Percentiles rank a stretch among this genome's conserved stretches.
Evolutionary conservation across 2,888 invertebrate species (phyloP).

Genomic region (Heliconius aoede): DNA sequence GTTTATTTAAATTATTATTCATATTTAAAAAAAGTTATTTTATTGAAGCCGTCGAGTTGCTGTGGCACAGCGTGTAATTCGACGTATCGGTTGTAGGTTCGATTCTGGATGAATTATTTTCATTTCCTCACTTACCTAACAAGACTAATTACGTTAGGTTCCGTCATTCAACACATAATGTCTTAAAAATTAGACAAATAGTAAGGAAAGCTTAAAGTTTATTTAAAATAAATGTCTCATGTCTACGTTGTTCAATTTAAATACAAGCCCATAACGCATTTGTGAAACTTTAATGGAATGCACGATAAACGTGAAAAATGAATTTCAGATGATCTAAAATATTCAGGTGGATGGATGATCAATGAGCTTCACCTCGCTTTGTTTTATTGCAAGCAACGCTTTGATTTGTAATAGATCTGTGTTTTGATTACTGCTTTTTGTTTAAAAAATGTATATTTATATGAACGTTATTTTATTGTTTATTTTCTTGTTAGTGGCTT

Average conservation of each 20-base stretch:
- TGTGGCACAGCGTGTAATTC: too few species aligned
- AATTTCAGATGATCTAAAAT: conserved; percentile 30
- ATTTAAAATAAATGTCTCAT: neutral
- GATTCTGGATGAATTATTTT: too few species aligned
- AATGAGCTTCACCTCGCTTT: conserved; percentile 17
- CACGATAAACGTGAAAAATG: conserved; percentile 35
- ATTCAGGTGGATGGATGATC: conserved; percentile 19
- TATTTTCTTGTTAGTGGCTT: neutral
- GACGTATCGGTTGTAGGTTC: too few species aligned
- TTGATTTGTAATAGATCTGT: conserved; percentile 13
- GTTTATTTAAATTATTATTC: neutral
- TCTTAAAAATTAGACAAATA: neutral
- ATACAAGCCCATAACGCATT: conserved; percentile 33
- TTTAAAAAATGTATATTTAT: neutral
- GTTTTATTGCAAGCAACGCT: conserved; percentile 18
- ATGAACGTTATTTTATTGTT: neutral
- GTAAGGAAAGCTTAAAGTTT: neutral
- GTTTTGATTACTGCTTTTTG: conserved; percentile 6
- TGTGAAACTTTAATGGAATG: conserved; percentile 40
- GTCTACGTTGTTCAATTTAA: conserved; percentile 28
- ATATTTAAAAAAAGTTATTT: neutral
- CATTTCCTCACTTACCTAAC: too few species aligned
- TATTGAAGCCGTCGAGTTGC: neutral
- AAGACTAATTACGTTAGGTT: too few species aligned
- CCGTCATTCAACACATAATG: neutral